Base-by-base conservation (phyloP, 1,140 invertebrate genomes). In the Mylabris phalerata region DNA sequence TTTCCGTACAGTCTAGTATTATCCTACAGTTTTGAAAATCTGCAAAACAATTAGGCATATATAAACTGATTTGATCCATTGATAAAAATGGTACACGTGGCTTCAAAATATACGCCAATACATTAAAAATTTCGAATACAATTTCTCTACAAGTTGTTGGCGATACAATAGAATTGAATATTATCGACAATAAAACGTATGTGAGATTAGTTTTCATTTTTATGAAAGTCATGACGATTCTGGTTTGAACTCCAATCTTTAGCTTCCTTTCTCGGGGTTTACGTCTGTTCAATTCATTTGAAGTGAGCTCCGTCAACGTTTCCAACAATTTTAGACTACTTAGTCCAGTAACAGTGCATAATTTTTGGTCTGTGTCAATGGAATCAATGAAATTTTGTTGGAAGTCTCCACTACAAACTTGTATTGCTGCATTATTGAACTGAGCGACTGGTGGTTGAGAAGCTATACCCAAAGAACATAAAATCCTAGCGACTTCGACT, bases 1-100 rank as follows among this genome's bases (percentile, higher is more conserved):
- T 32, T 56, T 60, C 51, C n/a, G 47, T 60, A 9, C 52, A 56
- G 38, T 60, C 59, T 9, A 60, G 43, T 13, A 60, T 32, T 4
- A 60, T 27, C 44, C 52, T 13, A 9, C 38, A 41, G 9, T 60
- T 48, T 39, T 43, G 27, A 40, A 60, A 60, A n/a, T 56, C 41
- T 24, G 26, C 42, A 24, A 60, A 55, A 45, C 59, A 55, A 1
- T 9, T 44, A 5, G 59, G 59, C 41, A 50, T 55, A 43, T 60
- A 48, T 42, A 13, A n/a, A 48, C 25, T 9, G 13, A 55, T 38
- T 44, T 60, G 44, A 26, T 55, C 51, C 3, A 2, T 13, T 10
- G 45, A 26, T 32, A 44, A 45, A 13, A 19, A 19, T 19, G 19
- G 19, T 19, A 19, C 19, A 19, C 19, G 1, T 19, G 19, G 19